phyloP scores from a whole-genome alignment of 2,113 vertebrate species.

The Todiramphus chloris region DNA sequence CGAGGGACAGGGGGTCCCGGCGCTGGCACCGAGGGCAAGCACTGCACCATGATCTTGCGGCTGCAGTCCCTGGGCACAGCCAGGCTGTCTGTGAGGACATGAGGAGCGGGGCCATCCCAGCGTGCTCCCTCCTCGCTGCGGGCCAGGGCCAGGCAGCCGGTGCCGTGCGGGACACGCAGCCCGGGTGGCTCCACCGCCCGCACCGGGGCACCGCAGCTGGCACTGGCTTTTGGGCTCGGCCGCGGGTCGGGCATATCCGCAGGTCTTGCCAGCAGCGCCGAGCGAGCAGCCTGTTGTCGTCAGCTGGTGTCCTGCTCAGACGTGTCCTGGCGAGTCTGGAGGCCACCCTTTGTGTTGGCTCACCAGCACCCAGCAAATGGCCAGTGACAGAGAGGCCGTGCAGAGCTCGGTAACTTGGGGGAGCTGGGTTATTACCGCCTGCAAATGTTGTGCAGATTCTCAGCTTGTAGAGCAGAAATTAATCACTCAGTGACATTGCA shows the following conservation, averaged over 20 bases:
- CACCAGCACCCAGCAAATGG: not conserved
- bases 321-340: accelerated
- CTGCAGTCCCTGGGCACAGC: not conserved
- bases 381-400: not conserved
- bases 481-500: not conserved
- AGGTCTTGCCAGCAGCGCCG: not conserved
- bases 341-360: not conserved
- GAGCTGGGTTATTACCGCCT: not conserved
- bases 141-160: too few species aligned
- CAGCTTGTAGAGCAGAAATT: not conserved
- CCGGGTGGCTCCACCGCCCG: accelerated
- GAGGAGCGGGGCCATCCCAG: accelerated
- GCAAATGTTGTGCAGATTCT: not conserved
- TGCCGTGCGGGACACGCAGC: not conserved
- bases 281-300: not conserved
- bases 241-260: accelerated
- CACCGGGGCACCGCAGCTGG: accelerated
- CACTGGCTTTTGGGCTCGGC: not conserved
- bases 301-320: not conserved
- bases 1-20: not conserved
- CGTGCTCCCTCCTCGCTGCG: accelerated
- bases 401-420: not conserved
- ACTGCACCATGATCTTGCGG: accelerated
- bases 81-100: accelerated
- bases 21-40: not conserved